phyloP scores from a whole-genome alignment of 2,797 vertebrate species.

The Lagorchestes hirsutus region DNA sequence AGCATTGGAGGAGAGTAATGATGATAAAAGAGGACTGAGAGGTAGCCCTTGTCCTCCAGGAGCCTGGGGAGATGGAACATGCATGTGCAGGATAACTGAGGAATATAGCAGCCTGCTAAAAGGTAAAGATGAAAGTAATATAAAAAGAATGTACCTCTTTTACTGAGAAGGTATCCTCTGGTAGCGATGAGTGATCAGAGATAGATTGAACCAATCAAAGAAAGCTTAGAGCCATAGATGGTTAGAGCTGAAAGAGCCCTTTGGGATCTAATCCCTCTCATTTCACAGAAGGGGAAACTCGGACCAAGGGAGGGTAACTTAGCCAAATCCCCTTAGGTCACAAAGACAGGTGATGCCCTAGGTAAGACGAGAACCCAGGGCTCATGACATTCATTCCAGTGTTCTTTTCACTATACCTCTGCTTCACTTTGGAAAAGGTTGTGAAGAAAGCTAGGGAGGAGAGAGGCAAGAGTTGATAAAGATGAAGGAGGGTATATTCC shows the following conservation, averaged over 20 bases:
- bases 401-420: accelerated
- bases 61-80: neutral
- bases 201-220: neutral
- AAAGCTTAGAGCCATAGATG: accelerated
- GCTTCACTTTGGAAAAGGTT: neutral
- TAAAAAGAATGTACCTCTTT: neutral
- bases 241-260: neutral
- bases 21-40: neutral
- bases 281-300: neutral
- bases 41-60: neutral
- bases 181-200: neutral
- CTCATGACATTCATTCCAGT: neutral
- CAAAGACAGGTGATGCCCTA: accelerated
- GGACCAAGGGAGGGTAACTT: neutral
- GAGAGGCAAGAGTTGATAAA: neutral
- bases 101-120: neutral
- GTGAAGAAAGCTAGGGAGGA: neutral
- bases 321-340: neutral
- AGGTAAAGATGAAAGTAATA: neutral
- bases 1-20: neutral
- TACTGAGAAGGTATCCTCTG: neutral
- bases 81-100: neutral
- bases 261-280: neutral
- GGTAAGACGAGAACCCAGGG: accelerated
- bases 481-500: neutral